These are phyloP conservation scores for Tipula lateralis DNA, from an alignment of 2,888 invertebrate genomes.

Conservation along the genomic window DNA sequence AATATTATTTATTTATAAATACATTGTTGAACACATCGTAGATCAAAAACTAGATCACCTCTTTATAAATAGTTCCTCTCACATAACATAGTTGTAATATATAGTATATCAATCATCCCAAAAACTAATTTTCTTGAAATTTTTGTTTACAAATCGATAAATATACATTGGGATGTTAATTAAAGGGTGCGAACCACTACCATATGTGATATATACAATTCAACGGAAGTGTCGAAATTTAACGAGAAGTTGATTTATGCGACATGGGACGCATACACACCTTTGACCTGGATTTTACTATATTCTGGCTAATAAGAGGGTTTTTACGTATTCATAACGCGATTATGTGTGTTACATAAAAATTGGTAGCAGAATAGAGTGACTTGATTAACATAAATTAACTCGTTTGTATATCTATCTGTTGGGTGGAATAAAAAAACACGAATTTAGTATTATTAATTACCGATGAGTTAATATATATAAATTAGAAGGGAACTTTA, in stretches of 20 bases:
- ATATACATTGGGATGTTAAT: not conserved
- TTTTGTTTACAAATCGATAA: not conserved
- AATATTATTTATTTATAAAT: not conserved
- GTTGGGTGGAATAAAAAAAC: not conserved
- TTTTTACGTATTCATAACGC: not conserved
- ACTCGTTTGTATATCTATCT: too few relatives aligned
- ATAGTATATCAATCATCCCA: not conserved
- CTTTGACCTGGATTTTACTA: not conserved
- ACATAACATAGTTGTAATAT: not conserved
- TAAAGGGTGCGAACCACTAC: not conserved
- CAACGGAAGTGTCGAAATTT: not conserved
- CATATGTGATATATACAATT: not conserved
- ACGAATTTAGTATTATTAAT: too few relatives aligned
- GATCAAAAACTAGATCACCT: not conserved
- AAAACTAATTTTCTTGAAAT: not conserved
- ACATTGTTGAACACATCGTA: not conserved
- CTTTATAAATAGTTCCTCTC: not conserved
- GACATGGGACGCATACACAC: not conserved
- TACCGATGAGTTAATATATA: not conserved
- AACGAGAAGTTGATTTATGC: not conserved
- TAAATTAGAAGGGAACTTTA: not conserved
- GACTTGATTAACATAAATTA: not conserved
- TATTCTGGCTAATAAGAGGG: not conserved
- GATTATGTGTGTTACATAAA: not conserved
- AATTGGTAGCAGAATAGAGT: not conserved